Base-by-base conservation (phyloP, 2,113 vertebrate genomes). In the Trichomycterus rosablanca region DNA sequence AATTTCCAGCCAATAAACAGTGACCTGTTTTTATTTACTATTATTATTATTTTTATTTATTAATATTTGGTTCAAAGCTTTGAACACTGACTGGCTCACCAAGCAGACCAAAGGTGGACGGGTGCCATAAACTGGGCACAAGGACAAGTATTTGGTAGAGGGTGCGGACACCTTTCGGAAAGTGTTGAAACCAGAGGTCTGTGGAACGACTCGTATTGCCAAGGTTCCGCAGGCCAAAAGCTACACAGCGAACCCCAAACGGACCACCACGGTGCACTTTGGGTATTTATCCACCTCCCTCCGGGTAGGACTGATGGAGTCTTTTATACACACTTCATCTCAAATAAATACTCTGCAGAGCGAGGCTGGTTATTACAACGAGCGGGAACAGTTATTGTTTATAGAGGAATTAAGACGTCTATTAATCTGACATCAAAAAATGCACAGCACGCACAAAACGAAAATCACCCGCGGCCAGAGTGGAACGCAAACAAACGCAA, bases 91-190 rank as follows among this genome's bases (percentile, higher is more conserved):
- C 78, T 73, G 74, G 74, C 75, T 79, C 77, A 83, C 76, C 74
- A 72, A 77, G 76, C 64, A 79, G 66, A 72, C 80, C 76, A 73
- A 78, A 77, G 71, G 74, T 73, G 76, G 73, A 74, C 76, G 75
- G 54, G 16, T 62, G 61, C 59, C 54, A 32, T 51, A 11, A 72
- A 32, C 18, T 19, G 10, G 46, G 12, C 26, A 30, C 54, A 35
- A 55, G 51, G 19, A 68, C 40, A 48, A 60, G 26, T 73, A 62
- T 64, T 43, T 52, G 28, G 16, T 42, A 37, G 8, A 58, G 45
- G 52, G 45, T 51, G 44, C 8, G 55, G 63, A 20, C 19, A 51
- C 63, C 55, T 59, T 40, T 45, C 2, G 18, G 56, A 30, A 44
- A 52, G 30, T 48, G 32, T 34, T 53, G 66, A 39, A 56, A 68